A percentile compares a stretch with the other conserved stretches of the same genome.
phyloP scores from a whole-genome alignment of 2,113 vertebrate genomes.

The Cynocephalus volans region DNA sequence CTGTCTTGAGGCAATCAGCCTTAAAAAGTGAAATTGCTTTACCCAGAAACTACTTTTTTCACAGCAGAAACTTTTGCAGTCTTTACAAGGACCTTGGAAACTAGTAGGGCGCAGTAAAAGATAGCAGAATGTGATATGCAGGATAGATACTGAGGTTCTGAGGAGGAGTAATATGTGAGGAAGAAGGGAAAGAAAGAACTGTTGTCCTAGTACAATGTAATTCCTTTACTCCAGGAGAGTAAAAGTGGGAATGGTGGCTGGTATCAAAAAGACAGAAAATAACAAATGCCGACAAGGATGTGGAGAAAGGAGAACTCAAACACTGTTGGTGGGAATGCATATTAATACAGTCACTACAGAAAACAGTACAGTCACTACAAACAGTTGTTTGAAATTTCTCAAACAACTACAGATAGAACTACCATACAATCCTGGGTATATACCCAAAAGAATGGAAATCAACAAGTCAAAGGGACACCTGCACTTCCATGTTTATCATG shows the following conservation, averaged over 20 bases:
- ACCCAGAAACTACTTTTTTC: slow-evolving; percentile 39
- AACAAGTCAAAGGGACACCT: too few species aligned
- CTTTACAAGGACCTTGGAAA: background rate
- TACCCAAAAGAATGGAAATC: too few species aligned
- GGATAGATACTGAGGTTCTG: background rate
- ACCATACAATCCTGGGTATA: too few species aligned
- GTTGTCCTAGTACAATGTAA: background rate
- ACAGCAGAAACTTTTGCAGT: background rate
- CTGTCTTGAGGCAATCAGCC: background rate
- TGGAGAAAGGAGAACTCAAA: too few species aligned
- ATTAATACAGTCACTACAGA: too few species aligned
- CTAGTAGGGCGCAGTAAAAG: background rate
- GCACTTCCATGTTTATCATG: too few species aligned
- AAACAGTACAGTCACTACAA: too few species aligned
- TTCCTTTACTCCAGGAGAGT: background rate
- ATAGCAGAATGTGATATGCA: background rate
- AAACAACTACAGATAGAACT: too few species aligned
- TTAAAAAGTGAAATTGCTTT: slow-evolving; percentile 20
- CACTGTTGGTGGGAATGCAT: too few species aligned
- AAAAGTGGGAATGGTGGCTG: background rate
- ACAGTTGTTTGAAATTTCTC: too few species aligned
- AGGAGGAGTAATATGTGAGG: background rate
- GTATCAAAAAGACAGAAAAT: too few species aligned
- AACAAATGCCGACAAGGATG: too few species aligned
- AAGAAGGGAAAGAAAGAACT: background rate